phyloP scores from a whole-genome alignment of 2,113 vertebrate species.

The Parus major region DNA sequence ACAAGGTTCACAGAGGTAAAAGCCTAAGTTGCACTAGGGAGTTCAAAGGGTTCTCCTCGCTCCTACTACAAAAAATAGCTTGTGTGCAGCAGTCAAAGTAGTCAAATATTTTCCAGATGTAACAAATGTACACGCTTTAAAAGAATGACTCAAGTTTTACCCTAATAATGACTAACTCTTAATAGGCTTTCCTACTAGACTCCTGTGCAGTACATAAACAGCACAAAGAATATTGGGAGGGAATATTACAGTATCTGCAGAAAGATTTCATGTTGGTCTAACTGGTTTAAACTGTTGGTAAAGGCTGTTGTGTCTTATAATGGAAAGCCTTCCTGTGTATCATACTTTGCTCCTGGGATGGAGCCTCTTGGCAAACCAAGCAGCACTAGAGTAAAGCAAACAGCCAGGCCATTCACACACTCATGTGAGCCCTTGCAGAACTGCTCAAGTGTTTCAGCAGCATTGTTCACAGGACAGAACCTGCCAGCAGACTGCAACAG shows the following conservation, averaged over 20 bases:
- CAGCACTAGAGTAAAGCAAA: neutral
- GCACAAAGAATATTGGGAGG: neutral
- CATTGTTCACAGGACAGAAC: fast-evolving
- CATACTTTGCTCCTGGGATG: neutral
- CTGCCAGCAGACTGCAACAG: neutral
- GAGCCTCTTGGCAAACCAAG: neutral
- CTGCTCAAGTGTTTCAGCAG: neutral
- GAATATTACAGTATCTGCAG: neutral
- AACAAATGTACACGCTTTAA: neutral
- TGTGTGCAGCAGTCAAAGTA: neutral
- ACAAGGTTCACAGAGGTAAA: neutral
- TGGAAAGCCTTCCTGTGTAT: neutral
- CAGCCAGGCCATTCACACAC: neutral
- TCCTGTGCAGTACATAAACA: neutral
- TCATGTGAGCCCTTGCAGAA: neutral
- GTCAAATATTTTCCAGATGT: neutral
- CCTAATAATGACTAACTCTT: neutral
- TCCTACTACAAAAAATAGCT: neutral
- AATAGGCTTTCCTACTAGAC: neutral
- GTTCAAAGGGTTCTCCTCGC: neutral
- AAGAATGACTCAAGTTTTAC: neutral
- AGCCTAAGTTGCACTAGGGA: fast-evolving
- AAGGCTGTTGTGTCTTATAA: neutral
- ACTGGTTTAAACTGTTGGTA: neutral
- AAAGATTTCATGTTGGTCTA: neutral